Base-by-base conservation (phyloP, 2,888 invertebrate species). In the Lutraria lutraria region DNA sequence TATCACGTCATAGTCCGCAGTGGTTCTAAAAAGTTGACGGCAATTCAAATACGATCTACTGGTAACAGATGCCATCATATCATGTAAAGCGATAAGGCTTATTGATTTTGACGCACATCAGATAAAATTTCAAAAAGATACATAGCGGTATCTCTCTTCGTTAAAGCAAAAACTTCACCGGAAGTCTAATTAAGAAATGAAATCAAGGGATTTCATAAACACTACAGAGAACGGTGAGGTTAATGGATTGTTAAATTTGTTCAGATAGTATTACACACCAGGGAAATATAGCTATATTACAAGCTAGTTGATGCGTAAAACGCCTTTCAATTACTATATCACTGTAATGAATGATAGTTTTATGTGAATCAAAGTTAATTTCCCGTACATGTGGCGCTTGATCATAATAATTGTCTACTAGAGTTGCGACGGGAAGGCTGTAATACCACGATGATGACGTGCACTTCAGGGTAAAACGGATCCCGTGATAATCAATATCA, bases 181-280 rank as follows among this genome's bases (percentile, higher is more conserved):
- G 63, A 68, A 68, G n/a, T 68, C 25, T 68, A 68, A 68, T 68
- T 68, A 68, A 68, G n/a, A 63, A 68, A n/a, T 68, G 25, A 68
- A 68, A 68, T n/a, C 25, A 25, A n/a, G 12, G n/a, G 63, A 25
- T 68, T n/a, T n/a, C 25, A 25, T 68, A n/a, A 25, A 25, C 12
- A 8, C n/a, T 25, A 68, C 8, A 4, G 43, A 43, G 43, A 4
- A 43, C 8, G 43, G 43, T 43, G 2, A 8, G 43, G n/a, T n/a
- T 68, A 68, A 68, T 68, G 63, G 25, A n/a, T 68, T 12, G 63
- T 25, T 68, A 25, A 68, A 10, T 2, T 25, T 25, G n/a, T 21
- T 25, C 63, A 25, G 63, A 68, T 12, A 68, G 25, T 12, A 63
- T 63, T 13, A n/a, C 13, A 4, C 63, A 4, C n/a, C 25, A 25